phyloP scores from a whole-genome alignment of 2,797 vertebrate genomes.

The Macroramphosus scolopax region DNA sequence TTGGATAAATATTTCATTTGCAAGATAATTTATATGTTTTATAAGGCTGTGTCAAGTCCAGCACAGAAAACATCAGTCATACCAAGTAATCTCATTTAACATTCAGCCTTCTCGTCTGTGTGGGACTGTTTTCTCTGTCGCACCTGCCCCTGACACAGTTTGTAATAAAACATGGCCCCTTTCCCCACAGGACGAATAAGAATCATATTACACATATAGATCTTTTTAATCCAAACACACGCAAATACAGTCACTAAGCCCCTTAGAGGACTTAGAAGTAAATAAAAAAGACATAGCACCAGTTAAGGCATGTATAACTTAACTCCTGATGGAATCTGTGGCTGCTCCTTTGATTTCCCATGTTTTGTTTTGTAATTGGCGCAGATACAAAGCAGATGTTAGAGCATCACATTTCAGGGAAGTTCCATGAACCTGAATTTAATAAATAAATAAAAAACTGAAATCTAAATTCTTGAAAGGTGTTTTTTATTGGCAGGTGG shows the following conservation, averaged over 20 bases:
- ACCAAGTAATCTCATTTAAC: slow-evolving; percentile 52
- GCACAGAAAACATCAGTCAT: slow-evolving; percentile 58
- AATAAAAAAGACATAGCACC: not conserved
- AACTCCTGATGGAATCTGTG: no score
- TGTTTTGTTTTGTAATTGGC: no score
- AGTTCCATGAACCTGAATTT: no score
- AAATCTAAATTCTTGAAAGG: no score
- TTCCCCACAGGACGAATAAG: slow-evolving; percentile 42
- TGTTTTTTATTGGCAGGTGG: no score
- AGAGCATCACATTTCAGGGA: no score
- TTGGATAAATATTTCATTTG: slow-evolving; percentile 55
- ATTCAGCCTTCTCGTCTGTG: slow-evolving; percentile 39
- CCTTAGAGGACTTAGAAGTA: not conserved
- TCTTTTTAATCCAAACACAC: slow-evolving; percentile 57
- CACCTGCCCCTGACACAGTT: slow-evolving; percentile 34
- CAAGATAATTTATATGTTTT: slow-evolving; percentile 51
- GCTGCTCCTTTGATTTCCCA: no score
- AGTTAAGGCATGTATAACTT: no score
- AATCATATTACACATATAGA: slow-evolving; percentile 42
- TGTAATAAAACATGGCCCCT: slow-evolving; percentile 47
- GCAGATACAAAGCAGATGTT: no score
- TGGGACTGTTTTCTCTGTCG: slow-evolving; percentile 27
- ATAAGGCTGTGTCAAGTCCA: slow-evolving; percentile 41
- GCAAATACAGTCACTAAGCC: slow-evolving; percentile 35
- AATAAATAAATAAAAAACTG: no score